Base-by-base conservation (phyloP, 2,888 invertebrate species). In the Galerucella nymphaeae region DNA sequence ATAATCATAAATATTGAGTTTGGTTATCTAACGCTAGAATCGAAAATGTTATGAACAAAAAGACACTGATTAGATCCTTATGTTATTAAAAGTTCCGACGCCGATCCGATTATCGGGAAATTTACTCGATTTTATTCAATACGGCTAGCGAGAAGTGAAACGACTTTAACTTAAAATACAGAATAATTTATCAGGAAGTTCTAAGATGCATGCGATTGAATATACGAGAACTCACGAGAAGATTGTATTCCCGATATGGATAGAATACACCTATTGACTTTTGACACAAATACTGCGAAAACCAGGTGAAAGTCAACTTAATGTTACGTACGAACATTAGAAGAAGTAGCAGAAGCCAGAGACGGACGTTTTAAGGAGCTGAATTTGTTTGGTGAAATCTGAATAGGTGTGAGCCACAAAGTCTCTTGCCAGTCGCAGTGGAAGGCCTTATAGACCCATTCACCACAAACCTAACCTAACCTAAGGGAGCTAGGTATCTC, bases 301-400 rank as follows among this genome's bases (percentile, higher is more conserved):
- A 57, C 57, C 20, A 13, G 16, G 57, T 16, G 57, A 57, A 57
- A 57, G 57, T 57, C 57, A 57, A 57, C 16, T 57, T 2, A 57
- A 57, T 20, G 20, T 57, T 57, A 20, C 20, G 20, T 11, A 20
- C 14, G 3, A 45, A 45, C 45, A 14, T 45, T 14, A 14, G 14
- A 45, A 45, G 45, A 45, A 45, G 8, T 45, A 45, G 14, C 13
- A 5, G 6, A 45, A 14, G 45, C 13, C 45, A 45, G 45, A 45
- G 45, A 45, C 45, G 45, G 45, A 5, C 5, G 30, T 8, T 38
- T 38, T 38, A 38, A 38, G n/a, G n/a, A n/a, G n/a, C n/a, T n/a
- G n/a, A n/a, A n/a, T n/a, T n/a, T n/a, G n/a, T n/a, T n/a, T n/a
- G n/a, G n/a, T n/a, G n/a, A n/a, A n/a, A n/a, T n/a, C n/a, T n/a